Percentiles rank a stretch among this genome's conserved stretches.
phyloP scores from a whole-genome alignment of 2,888 invertebrate species.

The Epsilonema sp. region DNA sequence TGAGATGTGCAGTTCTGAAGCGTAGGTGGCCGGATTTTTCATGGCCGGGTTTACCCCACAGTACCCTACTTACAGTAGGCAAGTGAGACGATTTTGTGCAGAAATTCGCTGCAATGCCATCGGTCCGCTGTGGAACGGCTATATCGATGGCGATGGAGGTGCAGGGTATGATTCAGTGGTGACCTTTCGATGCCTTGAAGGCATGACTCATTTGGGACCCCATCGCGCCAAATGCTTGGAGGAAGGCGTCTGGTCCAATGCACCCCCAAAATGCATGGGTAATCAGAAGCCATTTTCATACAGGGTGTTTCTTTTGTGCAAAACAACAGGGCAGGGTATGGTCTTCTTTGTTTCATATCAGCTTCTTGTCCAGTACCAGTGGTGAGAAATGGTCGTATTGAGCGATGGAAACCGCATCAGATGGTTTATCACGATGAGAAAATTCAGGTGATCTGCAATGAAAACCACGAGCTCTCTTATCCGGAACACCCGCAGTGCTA shows the following conservation, averaged over 20 bases:
- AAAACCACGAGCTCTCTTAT: constrained; percentile 33
- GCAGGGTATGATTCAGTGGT: constrained; percentile 77
- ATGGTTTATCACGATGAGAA: constrained; percentile 48
- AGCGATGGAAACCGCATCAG: constrained; percentile 22
- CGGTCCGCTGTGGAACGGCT: constrained; percentile 81
- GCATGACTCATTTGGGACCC: constrained; percentile 33
- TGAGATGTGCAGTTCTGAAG: no score
- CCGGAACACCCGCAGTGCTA: constrained; percentile 23
- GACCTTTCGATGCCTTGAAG: constrained; percentile 71
- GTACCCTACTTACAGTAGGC: no score
- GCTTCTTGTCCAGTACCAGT: constrained; percentile 84
- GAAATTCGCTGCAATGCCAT: constrained; percentile 94
- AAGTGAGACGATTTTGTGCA: constrained; percentile 35
- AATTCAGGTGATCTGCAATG: constrained; percentile 56
- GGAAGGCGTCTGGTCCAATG: constrained; percentile 83
- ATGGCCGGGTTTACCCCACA: no score
- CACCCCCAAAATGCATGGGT: constrained; percentile 72
- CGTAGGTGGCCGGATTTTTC: no score
- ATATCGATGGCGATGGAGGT: constrained; percentile 48
- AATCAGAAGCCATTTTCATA: no score
- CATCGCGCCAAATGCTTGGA: constrained; percentile 55
- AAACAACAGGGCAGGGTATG: no score
- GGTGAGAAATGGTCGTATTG: constrained; percentile 32
- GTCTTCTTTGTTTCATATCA: constrained; percentile 26
- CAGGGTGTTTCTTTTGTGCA: no score